Percentiles rank a stretch among this genome's conserved stretches.
Conservation (phyloP, 2,113 vertebrate species). For the Condylura cristata region DNA sequence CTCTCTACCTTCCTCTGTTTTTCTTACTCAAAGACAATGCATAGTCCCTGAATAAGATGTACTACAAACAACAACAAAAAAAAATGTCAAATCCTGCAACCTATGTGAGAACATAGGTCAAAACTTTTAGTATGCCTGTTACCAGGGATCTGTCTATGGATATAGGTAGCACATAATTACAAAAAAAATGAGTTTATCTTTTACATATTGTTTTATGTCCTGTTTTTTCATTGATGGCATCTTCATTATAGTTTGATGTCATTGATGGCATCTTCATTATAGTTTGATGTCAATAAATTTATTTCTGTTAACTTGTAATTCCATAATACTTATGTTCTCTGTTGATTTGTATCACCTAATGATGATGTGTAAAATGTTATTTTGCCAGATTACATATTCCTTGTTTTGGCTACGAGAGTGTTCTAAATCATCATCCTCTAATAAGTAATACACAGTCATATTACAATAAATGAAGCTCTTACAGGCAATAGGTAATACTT, state of each 20-base stretch:
- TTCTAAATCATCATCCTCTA: constrained; percentile 2
- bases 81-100: not conserved
- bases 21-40: not conserved
- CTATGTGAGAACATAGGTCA: not conserved
- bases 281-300: not conserved
- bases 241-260: no score
- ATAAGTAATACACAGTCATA: constrained; percentile 42
- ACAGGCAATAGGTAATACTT: constrained; percentile 46
- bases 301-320: not conserved
- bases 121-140: not conserved
- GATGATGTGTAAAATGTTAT: not conserved
- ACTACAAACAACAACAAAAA: not conserved
- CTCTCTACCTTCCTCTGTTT: not conserved
- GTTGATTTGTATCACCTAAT: not conserved
- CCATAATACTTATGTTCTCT: not conserved
- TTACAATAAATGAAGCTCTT: constrained; percentile 34
- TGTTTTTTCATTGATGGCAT: not conserved
- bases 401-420: not conserved
- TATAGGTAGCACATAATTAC: not conserved
- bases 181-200: not conserved
- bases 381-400: not conserved
- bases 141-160: not conserved
- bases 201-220: not conserved
- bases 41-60: not conserved
- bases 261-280: not conserved